Conservation (phyloP, 2,888 invertebrate species). For the Mesorhabditis spiculigera region DNA sequence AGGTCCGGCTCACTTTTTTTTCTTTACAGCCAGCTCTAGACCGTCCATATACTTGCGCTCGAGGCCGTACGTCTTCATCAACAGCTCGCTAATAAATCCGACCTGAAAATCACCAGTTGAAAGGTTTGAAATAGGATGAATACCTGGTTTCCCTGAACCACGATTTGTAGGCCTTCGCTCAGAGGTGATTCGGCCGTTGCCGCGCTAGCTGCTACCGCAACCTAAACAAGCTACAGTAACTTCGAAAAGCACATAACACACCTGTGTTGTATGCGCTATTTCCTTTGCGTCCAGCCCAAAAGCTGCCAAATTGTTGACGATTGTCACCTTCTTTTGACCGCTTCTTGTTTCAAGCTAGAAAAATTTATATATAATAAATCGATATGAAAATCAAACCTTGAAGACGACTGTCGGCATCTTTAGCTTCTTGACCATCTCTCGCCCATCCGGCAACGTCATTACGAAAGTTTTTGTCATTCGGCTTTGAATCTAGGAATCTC, state of each 20-base stretch:
- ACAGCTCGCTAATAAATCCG: conserved; percentile 22
- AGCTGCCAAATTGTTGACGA: conserved; percentile 81
- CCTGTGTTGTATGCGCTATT: conserved; percentile 30
- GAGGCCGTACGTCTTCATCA: conserved; percentile 40
- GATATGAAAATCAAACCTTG: conserved; percentile 19
- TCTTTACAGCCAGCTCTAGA: conserved; percentile 48
- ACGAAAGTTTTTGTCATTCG: conserved; percentile 47
- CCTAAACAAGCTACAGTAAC: conserved; percentile 67
- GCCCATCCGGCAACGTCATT: conserved; percentile 39
- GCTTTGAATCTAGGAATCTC: neutral
- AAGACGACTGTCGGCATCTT: conserved; percentile 31
- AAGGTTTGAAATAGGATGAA: too few relatives aligned
- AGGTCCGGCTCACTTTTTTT: conserved; percentile 8
- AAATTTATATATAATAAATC: neutral
- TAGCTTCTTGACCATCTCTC: conserved; percentile 32
- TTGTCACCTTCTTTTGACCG: conserved; percentile 70
- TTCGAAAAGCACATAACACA: conserved; percentile 2
- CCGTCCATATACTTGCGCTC: conserved; percentile 53
- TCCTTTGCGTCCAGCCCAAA: conserved; percentile 75
- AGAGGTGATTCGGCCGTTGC: conserved; percentile 73
- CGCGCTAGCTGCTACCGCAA: conserved; percentile 81
- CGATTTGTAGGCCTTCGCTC: conserved; percentile 52
- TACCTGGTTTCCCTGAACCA: conserved; percentile 55
- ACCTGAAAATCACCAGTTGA: conserved; percentile 22
- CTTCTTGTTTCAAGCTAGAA: conserved; percentile 48